phyloP scores from a whole-genome alignment of 2,797 vertebrate genomes.

The Sebastes alutus region DNA sequence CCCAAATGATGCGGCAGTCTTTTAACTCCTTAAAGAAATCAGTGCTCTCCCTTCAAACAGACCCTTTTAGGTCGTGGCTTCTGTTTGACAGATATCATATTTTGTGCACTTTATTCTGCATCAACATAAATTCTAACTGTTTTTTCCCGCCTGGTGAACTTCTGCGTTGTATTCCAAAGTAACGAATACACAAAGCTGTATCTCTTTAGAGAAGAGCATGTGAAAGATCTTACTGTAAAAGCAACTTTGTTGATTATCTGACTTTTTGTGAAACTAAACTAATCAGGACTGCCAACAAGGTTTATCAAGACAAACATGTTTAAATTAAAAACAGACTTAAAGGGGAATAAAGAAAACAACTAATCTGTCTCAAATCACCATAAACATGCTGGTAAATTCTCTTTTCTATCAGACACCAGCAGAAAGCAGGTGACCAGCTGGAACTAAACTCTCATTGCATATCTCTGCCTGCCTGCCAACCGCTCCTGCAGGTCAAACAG shows the following conservation, averaged over 20 bases:
- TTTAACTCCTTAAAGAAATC: neutral
- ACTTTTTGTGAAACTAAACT: neutral
- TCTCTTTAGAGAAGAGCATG: neutral
- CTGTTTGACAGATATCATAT: too few species aligned
- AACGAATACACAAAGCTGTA: neutral
- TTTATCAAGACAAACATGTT: neutral
- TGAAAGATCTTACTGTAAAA: neutral
- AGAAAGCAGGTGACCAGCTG: neutral
- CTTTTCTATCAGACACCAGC: neutral
- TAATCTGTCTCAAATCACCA: neutral
- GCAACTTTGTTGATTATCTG: neutral
- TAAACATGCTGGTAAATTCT: neutral
- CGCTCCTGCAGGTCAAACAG: slow-evolving; percentile 17
- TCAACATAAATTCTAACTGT: neutral
- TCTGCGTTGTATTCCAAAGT: neutral
- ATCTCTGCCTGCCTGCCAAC: slow-evolving; percentile 1
- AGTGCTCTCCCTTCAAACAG: too few species aligned
- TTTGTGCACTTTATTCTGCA: neutral
- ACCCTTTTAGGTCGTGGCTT: neutral
- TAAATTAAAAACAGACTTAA: neutral
- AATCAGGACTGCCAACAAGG: neutral
- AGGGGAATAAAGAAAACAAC: neutral
- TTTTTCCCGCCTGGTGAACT: neutral
- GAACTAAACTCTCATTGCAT: neutral
- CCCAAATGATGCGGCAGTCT: neutral